These are phyloP conservation scores for Drosophila flavopinicola DNA, from an alignment of 2,888 invertebrate genomes.

Conservation along the genomic window DNA sequence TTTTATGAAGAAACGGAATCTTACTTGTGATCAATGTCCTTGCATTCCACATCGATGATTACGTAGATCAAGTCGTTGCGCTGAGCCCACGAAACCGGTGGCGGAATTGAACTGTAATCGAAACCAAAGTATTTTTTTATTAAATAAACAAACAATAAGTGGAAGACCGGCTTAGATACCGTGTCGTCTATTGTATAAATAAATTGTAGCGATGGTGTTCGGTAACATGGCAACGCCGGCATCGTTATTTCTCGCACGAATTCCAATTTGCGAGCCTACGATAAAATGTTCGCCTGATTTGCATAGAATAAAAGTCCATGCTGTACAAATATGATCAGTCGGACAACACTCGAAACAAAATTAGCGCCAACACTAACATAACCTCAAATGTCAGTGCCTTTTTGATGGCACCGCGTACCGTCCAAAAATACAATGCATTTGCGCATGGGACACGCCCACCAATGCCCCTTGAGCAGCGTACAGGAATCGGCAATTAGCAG, in stretches of 20 bases:
- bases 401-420: constrained; percentile 33
- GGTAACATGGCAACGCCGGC: constrained; percentile 47
- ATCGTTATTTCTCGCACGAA: constrained; percentile 16
- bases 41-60: constrained; percentile 95
- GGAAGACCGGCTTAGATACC: constrained; percentile 23
- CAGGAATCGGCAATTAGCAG: constrained; percentile 7
- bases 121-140: constrained; percentile 3
- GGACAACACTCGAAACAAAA: constrained; percentile 46
- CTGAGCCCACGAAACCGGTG: constrained; percentile 97
- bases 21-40: constrained; percentile 91
- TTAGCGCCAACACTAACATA: constrained; percentile 67
- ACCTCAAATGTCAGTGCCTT: constrained; percentile 65
- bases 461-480: constrained; percentile 1
- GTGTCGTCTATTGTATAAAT: neutral
- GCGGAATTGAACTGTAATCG: constrained; percentile 85
- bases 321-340: constrained; percentile 22
- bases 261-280: constrained; percentile 27
- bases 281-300: constrained; percentile 31
- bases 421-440: constrained; percentile 60
- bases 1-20: constrained; percentile 55
- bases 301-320: constrained; percentile 44
- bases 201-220: constrained; percentile 1
- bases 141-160: constrained; percentile 26
- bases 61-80: constrained; percentile 92
- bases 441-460: constrained; percentile 71